These are phyloP conservation scores for Trididemnum clinides DNA, from an alignment of 23 tunicate genomes.

Conservation along the genomic window DNA sequence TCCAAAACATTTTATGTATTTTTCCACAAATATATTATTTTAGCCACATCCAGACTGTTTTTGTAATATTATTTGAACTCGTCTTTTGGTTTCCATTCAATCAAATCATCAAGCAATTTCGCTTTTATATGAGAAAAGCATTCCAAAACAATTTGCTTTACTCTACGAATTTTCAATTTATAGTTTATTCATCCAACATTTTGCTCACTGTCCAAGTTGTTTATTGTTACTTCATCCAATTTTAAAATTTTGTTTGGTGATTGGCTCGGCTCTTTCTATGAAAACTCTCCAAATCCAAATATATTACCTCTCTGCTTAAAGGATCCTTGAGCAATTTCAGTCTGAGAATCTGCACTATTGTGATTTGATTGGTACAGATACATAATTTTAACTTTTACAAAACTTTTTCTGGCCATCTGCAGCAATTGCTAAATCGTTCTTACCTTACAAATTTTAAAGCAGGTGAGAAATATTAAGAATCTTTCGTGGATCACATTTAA, in stretches of 20 bases:
- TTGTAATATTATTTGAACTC: neutral
- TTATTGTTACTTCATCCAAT: neutral
- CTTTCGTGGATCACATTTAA: too few species aligned
- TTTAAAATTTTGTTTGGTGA: neutral
- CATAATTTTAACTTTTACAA: neutral
- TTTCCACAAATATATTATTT: neutral
- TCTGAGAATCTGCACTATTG: neutral
- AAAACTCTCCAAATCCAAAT: neutral
- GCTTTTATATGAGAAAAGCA: neutral
- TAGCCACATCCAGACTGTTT: neutral
- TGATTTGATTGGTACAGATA: neutral
- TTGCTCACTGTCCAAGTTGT: conserved; percentile 8
- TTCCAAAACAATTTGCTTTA: neutral
- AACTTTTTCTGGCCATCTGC: neutral
- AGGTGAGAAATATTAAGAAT: neutral
- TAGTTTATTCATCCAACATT: neutral
- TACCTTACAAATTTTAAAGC: neutral
- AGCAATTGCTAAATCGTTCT: neutral
- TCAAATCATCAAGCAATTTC: neutral
- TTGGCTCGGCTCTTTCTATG: neutral
- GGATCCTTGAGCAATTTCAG: neutral
- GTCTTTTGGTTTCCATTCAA: neutral
- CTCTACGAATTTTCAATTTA: neutral
- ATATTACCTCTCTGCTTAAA: neutral
- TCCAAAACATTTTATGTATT: neutral